Evolutionary conservation across 2,888 invertebrate genomes (phyloP), one percentile per base, ranked within the genome.

Genomic region (Deroplatys truncata): DNA sequence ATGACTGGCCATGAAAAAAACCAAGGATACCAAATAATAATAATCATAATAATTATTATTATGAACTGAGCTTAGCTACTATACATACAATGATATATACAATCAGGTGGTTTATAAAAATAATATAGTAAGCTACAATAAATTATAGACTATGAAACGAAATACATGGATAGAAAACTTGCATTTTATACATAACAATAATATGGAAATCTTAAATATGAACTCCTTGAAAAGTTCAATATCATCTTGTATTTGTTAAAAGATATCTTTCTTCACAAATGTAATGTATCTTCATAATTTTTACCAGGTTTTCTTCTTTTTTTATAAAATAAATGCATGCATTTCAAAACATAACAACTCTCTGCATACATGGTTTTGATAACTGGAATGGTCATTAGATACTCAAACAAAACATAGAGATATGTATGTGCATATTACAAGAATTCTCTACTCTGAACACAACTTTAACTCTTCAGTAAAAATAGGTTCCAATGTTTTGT

Each of bases 111-210:
- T 72, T 72, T 72, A 72, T 72, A 72, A 72, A 72, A 72, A 72
- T 72, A 72, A 72, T 72, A 72, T 87, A 87, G 35, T 35, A 35
- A 8, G 31, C 87, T 87, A 83, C 87, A 87, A 87, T 87, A 87
- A 87, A 87, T 87, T 87, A 87, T 87, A 83, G 87, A n/a, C 83
- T 82, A 31, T 87, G 56, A 87, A 87, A 87, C 87, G 35, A 87
- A 83, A 87, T 87, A 82, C 87, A 87, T 82, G 83, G 35, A 82
- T 83, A 87, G 16, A 82, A 82, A 87, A 82, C 87, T 82, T 87
- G 82, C n/a, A 28, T 83, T 82, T 83, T 83, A 35, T 87, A 8
- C 83, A 83, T 82, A 87, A 87, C 87, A 87, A 87, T 87, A 83
- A 72, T 72, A 72, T 72, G 56, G 56, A 72, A 72, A 72, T 72